Conservation (phyloP, 1,140 invertebrate genomes). For the Drosophila sechellia region DNA sequence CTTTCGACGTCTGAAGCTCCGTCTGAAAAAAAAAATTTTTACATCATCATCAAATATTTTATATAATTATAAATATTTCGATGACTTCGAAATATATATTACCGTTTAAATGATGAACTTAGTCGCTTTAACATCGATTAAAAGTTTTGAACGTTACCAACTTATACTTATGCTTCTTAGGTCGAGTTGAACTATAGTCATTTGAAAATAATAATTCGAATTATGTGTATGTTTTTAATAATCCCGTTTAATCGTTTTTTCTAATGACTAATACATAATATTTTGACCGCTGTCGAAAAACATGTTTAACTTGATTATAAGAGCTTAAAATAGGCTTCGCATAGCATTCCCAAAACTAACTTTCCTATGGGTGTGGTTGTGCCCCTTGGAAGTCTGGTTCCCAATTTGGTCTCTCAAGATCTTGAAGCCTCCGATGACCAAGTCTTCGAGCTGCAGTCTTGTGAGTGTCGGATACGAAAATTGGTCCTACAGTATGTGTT, state of each 20-base stretch:
- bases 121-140: not conserved
- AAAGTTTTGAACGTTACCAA: not conserved
- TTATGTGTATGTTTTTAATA: too few species aligned
- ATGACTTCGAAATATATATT: not conserved
- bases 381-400: not conserved
- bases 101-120: not conserved
- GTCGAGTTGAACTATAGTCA: not conserved
- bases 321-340: too few species aligned
- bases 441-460: conserved; percentile 5
- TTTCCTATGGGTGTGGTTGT: too few species aligned
- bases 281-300: not conserved
- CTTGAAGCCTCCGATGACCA: conserved; percentile 7
- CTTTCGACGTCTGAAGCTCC: not conserved
- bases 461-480: conserved; percentile 16
- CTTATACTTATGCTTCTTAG: not conserved
- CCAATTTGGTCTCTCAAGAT: conserved; percentile 17
- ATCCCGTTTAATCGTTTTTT: too few species aligned
- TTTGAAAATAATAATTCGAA: not conserved
- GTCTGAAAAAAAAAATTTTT: not conserved
- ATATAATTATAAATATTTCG: too few species aligned
- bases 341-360: not conserved
- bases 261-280: too few species aligned
- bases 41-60: too few species aligned
- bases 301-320: not conserved
- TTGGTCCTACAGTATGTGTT: conserved; percentile 18